phyloP scores from a whole-genome alignment of 2,113 vertebrate species.

The Hippocampus mohnikei region DNA sequence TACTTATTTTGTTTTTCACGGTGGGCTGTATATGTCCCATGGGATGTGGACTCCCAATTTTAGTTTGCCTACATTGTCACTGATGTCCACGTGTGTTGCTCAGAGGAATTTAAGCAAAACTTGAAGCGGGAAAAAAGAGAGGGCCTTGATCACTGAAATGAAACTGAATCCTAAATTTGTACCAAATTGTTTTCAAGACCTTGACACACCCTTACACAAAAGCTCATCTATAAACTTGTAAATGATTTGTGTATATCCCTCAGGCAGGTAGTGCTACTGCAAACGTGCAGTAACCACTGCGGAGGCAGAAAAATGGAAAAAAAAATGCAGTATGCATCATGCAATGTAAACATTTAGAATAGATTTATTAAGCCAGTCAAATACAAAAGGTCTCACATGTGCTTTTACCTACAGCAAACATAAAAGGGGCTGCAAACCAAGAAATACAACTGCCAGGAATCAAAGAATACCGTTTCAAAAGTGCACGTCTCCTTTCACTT shows the following conservation, averaged over 20 bases:
- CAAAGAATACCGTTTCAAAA: slow-evolving; percentile 65
- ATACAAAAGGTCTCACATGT: slow-evolving; percentile 79
- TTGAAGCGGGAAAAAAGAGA: no score
- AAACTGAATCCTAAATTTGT: neutral
- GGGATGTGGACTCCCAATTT: no score
- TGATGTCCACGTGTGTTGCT: no score
- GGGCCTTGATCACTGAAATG: neutral
- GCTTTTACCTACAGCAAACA: slow-evolving; percentile 70
- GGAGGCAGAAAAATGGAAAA: neutral
- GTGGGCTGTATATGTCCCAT: no score
- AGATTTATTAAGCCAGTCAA: slow-evolving; percentile 81
- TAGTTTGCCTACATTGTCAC: no score
- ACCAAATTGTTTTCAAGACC: neutral
- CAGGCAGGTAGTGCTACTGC: neutral
- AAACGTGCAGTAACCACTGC: neutral
- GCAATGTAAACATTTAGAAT: slow-evolving; percentile 71
- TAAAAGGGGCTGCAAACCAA: slow-evolving; percentile 59
- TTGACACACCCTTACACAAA: neutral
- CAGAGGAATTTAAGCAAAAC: no score
- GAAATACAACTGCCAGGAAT: slow-evolving; percentile 68
- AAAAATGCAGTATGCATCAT: neutral
- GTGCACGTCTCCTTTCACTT: slow-evolving; percentile 61
- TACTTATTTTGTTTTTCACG: no score
- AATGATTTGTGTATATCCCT: neutral
- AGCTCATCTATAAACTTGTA: neutral